Evolutionary conservation across 1,140 invertebrate species (phyloP).

Genomic region (Hycleus phaleratus): DNA sequence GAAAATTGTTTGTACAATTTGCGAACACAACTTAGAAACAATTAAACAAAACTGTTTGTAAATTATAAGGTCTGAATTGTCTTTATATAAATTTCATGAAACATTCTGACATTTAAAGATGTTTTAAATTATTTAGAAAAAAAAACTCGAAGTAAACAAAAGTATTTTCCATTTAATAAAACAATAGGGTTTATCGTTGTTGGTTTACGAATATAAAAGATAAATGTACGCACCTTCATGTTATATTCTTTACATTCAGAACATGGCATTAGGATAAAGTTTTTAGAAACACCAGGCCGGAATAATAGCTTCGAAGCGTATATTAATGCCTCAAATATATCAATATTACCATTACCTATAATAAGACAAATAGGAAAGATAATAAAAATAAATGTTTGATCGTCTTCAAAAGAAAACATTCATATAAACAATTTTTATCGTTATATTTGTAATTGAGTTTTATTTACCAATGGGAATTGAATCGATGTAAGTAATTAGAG

Average conservation of each 20-base stretch:
- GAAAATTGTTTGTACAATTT: no score
- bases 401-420: not conserved
- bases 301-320: constrained; percentile 69
- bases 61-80: no score
- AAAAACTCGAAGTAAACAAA: no score
- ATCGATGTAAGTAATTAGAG: constrained; percentile 53
- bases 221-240: constrained; percentile 52
- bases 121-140: no score
- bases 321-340: constrained; percentile 67
- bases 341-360: constrained; percentile 51
- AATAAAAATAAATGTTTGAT: not conserved
- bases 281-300: constrained; percentile 77
- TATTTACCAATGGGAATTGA: constrained; percentile 51
- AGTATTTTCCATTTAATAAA: no score
- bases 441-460: not conserved
- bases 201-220: not conserved
- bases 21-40: no score
- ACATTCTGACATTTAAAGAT: no score
- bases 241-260: constrained; percentile 58
- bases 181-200: no score
- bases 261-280: constrained; percentile 75
- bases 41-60: no score
- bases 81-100: no score
- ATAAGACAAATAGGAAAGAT: no score
- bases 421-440: not conserved